Conservation (phyloP, 2,888 invertebrate genomes). For the Cephus pulcher region DNA sequence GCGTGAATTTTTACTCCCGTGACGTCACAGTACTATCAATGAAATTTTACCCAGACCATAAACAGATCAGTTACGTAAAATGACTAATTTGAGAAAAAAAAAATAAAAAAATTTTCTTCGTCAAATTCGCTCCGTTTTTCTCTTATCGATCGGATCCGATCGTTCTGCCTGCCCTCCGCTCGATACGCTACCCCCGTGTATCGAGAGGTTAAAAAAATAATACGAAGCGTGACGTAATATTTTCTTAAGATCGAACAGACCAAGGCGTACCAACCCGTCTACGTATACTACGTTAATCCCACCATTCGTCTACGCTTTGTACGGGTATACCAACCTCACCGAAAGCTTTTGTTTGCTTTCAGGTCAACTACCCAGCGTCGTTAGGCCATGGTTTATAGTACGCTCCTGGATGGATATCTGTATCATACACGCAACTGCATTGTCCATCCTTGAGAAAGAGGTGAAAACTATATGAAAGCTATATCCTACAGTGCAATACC, state of each 20-base stretch:
- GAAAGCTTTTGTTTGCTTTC: slow-evolving; percentile 17
- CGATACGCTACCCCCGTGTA: neutral
- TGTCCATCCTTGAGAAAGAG: neutral
- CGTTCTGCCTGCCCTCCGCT: neutral
- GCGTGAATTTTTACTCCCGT: neutral
- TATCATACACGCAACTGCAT: neutral
- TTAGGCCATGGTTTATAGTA: slow-evolving; percentile 6
- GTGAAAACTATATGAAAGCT: neutral
- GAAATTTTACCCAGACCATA: neutral
- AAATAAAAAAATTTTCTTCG: neutral
- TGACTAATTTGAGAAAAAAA: neutral
- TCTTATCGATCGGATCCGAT: neutral
- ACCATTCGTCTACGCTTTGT: neutral
- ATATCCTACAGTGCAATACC: neutral
- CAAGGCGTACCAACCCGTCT: neutral
- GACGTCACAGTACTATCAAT: neutral
- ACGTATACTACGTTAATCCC: neutral
- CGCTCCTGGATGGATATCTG: neutral
- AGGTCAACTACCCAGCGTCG: slow-evolving; percentile 17
- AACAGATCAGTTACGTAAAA: neutral
- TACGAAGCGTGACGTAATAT: slow-evolving; percentile 7
- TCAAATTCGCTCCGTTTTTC: neutral
- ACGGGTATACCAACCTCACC: slow-evolving; percentile 6
- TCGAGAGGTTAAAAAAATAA: neutral
- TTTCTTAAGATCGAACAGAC: slow-evolving; percentile 11